Base-by-base conservation (phyloP, 2,113 vertebrate genomes). In the Brachypodius melanocephalos region DNA sequence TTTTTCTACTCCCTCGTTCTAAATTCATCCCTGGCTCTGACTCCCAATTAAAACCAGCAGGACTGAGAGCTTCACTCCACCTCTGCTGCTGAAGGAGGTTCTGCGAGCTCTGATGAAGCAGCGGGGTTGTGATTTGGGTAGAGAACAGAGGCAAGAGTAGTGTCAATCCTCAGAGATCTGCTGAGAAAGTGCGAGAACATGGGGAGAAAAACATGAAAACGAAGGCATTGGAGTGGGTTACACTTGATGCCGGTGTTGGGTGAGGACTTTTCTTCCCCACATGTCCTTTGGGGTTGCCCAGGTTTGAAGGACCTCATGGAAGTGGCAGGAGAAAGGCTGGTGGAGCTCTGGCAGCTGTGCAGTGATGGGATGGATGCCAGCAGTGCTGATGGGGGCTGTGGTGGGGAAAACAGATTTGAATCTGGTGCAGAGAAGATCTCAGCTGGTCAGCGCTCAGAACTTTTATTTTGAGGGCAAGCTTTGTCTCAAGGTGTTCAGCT, bases 261-360 rank as follows among this genome's bases (percentile, higher is more conserved):
- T 26, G 38, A 55, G 19, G 34, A 2, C 10, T 52, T 49, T 29
- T 8, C 42, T 43, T 49, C 26, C 38, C 14, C 10, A 0, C 0
- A 0, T 1, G 21, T 19, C 25, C 42, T 36, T 34, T 54, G 15
- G 7, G n/a, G 42, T 3, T 62, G 9, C 4, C 3, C 5, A 14
- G 25, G 24, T 49, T 52, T 68, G 81, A 68, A 68, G 74, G 40
- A 58, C 4, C 20, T 40, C 71, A 6, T 69, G 62, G 6, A 38
- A 45, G 34, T 2, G 3, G 25, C 45, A 61, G 58, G 15, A 69
- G 49, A 40, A 62, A 10, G 25, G 36, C 18, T 48, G 8, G 7
- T 8, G 32, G 38, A 42, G 59, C 34, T 74, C 57, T 31, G 65
- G 28, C 32, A 46, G 71, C 71, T 6, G 1, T 29, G 5, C 26